These are phyloP conservation scores for Malthinus seriepunctatus DNA, from an alignment of 2,888 invertebrate species.

Conservation along the genomic window DNA sequence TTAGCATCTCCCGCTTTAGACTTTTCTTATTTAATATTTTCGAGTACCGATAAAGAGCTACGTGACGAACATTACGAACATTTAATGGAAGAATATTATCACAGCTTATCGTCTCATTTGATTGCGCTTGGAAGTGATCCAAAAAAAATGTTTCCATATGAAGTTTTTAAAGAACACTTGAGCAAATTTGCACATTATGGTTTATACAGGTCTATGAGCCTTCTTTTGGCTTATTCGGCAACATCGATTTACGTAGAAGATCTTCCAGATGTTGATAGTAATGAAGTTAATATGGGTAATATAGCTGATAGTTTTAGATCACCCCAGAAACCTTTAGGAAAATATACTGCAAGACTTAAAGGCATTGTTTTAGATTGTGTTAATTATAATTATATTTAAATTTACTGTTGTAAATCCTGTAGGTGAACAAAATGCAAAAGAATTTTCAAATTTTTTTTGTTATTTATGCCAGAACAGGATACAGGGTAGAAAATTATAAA, in stretches of 20 bases:
- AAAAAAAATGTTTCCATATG: constrained; percentile 39
- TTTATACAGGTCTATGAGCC: constrained; percentile 35
- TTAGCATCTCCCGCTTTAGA: constrained; percentile 41
- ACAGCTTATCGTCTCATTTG: constrained; percentile 35
- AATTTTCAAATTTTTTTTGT: too few relatives aligned
- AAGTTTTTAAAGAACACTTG: constrained; percentile 38
- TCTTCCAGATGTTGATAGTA: constrained; percentile 8
- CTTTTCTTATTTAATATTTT: constrained; percentile 44
- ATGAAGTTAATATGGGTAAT: background rate
- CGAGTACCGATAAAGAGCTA: constrained; percentile 34
- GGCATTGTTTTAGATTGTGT: constrained; percentile 11
- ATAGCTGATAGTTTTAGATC: background rate
- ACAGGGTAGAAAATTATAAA: too few relatives aligned
- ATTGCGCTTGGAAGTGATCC: constrained; percentile 39
- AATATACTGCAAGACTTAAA: constrained; percentile 3
- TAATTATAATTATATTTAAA: constrained; percentile 6
- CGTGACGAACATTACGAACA: constrained; percentile 35
- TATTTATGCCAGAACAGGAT: too few relatives aligned
- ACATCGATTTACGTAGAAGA: constrained; percentile 7
- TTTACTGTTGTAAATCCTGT: too few relatives aligned
- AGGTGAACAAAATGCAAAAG: too few relatives aligned
- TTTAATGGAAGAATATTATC: constrained; percentile 39
- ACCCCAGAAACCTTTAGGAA: background rate
- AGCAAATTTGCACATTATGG: constrained; percentile 38
- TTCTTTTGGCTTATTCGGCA: constrained; percentile 20